Percentiles rank a stretch among this genome's conserved stretches.
These are phyloP conservation scores for Hemicrepidius hirtus DNA, from an alignment of 2,888 invertebrate genomes.

Conservation along the genomic window DNA sequence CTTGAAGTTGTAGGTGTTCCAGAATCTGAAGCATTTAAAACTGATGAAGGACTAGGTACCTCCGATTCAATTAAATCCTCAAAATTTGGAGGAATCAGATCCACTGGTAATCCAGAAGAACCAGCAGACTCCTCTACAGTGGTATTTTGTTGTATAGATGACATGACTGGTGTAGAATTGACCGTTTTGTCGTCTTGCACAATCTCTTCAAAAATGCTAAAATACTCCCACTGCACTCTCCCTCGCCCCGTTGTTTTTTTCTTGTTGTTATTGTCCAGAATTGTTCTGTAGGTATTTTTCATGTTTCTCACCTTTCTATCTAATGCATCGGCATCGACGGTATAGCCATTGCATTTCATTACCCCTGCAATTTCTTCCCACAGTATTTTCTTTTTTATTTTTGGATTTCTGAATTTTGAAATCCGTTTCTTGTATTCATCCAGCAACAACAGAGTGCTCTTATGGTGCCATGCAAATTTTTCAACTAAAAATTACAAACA, in stretches of 20 bases:
- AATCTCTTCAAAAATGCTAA: slow-evolving; percentile 17
- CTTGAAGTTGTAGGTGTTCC: slow-evolving; percentile 6
- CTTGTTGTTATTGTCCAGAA: slow-evolving; percentile 7
- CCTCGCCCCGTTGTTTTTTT: neutral
- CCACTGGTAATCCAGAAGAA: no score
- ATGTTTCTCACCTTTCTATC: slow-evolving; percentile 37
- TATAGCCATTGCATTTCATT: slow-evolving; percentile 12
- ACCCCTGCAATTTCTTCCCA: slow-evolving; percentile 20
- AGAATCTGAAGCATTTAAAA: slow-evolving; percentile 2
- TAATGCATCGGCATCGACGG: slow-evolving; percentile 9
- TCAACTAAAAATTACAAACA: slow-evolving; percentile 6
- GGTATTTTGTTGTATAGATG: neutral
- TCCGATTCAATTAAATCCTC: neutral
- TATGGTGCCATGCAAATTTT: slow-evolving; percentile 29
- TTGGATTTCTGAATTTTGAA: slow-evolving; percentile 30
- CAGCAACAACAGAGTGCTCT: slow-evolving; percentile 1
- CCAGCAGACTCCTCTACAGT: slow-evolving; percentile 2
- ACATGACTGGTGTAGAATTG: slow-evolving; percentile 8
- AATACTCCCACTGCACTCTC: slow-evolving; percentile 11
- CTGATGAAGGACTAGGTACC: slow-evolving; percentile 10
- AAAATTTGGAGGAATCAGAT: neutral
- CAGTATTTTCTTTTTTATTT: slow-evolving; percentile 27
- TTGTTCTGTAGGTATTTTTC: slow-evolving; percentile 25
- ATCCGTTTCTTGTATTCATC: slow-evolving; percentile 23
- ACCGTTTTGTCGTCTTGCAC: slow-evolving; percentile 21